phyloP scores from a whole-genome alignment of 2,797 vertebrate species.

The Pantherophis alleghaniensis region DNA sequence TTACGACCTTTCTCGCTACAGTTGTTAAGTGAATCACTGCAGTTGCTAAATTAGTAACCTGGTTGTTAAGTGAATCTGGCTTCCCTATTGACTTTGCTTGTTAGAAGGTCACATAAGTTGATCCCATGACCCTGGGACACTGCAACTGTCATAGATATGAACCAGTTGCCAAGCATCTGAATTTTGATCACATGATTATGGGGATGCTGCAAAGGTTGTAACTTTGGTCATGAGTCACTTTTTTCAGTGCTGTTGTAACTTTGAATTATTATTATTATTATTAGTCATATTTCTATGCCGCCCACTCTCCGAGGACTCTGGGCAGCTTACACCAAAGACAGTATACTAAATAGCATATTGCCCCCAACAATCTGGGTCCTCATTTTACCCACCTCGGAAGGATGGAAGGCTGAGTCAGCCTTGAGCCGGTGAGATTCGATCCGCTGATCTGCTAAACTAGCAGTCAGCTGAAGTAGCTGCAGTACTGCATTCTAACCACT shows the following conservation, averaged over 20 bases:
- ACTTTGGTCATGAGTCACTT: background rate
- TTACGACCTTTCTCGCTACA: background rate
- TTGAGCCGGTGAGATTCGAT: too few species aligned
- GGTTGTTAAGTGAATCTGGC: background rate
- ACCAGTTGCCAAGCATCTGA: background rate
- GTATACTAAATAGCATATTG: too few species aligned
- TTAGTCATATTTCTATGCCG: too few species aligned
- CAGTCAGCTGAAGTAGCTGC: too few species aligned
- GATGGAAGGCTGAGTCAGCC: too few species aligned
- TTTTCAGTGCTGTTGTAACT: background rate
- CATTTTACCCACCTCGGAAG: too few species aligned
- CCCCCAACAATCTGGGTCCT: too few species aligned
- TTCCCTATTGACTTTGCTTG: background rate
- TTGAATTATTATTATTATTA: background rate
- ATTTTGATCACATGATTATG: background rate
- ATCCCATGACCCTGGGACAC: background rate
- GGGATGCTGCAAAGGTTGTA: background rate
- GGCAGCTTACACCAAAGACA: too few species aligned
- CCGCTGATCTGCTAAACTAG: too few species aligned
- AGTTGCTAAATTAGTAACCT: background rate
- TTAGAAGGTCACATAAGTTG: background rate
- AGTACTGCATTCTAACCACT: too few species aligned
- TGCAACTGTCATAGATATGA: background rate
- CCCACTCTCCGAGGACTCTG: too few species aligned
- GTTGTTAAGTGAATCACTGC: background rate